Evolutionary conservation across 2,113 vertebrate genomes (phyloP).

Genomic region (Neogobius melanostomus): DNA sequence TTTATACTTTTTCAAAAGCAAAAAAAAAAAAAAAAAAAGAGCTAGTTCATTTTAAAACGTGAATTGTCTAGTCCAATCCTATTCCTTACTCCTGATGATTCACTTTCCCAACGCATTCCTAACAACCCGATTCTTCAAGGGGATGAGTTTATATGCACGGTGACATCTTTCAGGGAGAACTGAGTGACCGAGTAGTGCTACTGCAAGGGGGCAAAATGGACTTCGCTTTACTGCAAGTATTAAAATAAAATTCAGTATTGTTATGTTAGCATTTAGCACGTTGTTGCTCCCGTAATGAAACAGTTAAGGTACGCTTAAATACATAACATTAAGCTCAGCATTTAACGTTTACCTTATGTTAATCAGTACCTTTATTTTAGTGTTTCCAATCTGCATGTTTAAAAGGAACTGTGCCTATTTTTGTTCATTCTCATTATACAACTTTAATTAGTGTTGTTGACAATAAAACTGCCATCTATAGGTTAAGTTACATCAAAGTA

Average conservation of each 20-base stretch:
- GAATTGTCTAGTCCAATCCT: too few species aligned
- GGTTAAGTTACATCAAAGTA: not conserved
- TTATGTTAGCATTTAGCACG: not conserved
- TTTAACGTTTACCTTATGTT: not conserved
- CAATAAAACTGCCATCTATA: not conserved
- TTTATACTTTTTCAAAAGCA: too few species aligned
- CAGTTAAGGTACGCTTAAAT: not conserved
- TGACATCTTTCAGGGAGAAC: too few species aligned
- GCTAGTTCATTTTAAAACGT: too few species aligned
- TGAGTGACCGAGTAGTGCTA: too few species aligned
- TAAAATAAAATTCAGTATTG: not conserved
- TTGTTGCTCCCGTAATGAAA: not conserved
- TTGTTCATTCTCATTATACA: not conserved
- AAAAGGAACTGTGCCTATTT: not conserved
- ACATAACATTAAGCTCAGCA: not conserved
- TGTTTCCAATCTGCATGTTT: not conserved
- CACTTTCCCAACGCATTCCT: too few species aligned
- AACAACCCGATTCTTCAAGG: too few species aligned
- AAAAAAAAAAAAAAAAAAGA: too few species aligned
- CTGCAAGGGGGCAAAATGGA: too few species aligned
- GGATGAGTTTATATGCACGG: too few species aligned
- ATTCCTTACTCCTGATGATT: too few species aligned
- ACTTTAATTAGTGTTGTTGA: not conserved
- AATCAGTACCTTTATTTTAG: not conserved
- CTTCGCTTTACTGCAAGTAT: too few species aligned